These are phyloP conservation scores for Cephalopachus bancanus DNA, from an alignment of 2,797 vertebrate genomes.

Conservation along the genomic window DNA sequence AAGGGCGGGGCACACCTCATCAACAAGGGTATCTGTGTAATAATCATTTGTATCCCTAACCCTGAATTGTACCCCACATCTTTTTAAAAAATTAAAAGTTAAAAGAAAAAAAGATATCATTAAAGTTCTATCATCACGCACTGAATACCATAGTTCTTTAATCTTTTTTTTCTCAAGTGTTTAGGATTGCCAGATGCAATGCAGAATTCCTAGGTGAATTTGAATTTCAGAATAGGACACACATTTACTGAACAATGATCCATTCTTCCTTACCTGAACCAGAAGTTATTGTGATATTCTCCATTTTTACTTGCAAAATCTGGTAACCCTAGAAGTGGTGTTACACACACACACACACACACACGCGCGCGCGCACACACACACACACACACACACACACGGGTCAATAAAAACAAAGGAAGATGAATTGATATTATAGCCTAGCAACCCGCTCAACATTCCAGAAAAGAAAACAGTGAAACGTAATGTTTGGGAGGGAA, in stretches of 20 bases:
- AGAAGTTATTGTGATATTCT: not conserved
- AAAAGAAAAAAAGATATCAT: not conserved
- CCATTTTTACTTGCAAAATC: not conserved
- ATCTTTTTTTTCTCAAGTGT: not conserved
- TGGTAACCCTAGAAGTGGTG: too few species aligned
- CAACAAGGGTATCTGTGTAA: too few species aligned
- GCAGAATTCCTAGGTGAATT: not conserved
- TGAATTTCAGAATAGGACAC: not conserved
- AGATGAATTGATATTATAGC: too few species aligned
- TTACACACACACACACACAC: too few species aligned
- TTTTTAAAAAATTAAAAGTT: too few species aligned
- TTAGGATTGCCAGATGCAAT: not conserved
- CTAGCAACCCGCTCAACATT: fast-evolving
- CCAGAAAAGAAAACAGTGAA: not conserved
- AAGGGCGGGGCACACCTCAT: too few species aligned
- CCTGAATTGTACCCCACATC: too few species aligned
- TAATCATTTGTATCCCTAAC: too few species aligned
- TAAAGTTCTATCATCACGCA: not conserved
- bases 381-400: too few species aligned
- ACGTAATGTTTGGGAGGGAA: fast-evolving
- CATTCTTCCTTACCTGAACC: not conserved
- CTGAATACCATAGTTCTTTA: not conserved
- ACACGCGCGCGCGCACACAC: too few species aligned
- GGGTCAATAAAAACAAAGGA: not conserved
- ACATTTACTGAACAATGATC: too few species aligned